Base-by-base conservation (phyloP, 2,113 vertebrate species). In the Oxyura jamaicensis region DNA sequence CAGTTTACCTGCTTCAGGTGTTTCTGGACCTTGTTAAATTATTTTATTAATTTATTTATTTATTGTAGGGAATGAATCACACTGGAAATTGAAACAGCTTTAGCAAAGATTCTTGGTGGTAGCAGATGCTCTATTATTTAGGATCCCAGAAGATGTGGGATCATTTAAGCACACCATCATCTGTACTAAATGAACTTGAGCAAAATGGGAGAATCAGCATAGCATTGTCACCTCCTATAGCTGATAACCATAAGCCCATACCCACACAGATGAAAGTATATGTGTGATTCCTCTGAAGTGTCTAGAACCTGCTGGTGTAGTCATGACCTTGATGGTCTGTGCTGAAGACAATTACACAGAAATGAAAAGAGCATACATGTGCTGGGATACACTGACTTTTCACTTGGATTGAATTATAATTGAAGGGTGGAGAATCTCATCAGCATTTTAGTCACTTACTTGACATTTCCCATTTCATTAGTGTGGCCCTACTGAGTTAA, bases 1-100 rank as follows among this genome's bases (percentile, higher is more conserved):
- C 1, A 8, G 3, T 41, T 90, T 87, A 3, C 19, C 39, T 62
- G 15, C 26, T 78, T 67, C n/a, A 41, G 11, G 31, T 84, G 4
- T 22, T 78, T 94, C 28, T 77, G 21, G 15, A 23, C 22, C 10
- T 72, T 67, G 12, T 13, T 3, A 19, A 83, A 28, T 44, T n/a
- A n/a, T n/a, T n/a, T n/a, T n/a, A n/a, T n/a, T n/a, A n/a, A n/a
- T n/a, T n/a, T n/a, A n/a, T n/a, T n/a, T n/a, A n/a, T n/a, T n/a
- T n/a, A n/a, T n/a, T n/a, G n/a, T n/a, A n/a, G n/a, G 15, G 25
- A 79, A 41, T 8, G 1, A 6, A 14, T 6, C 2, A 0, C 9
- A 35, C 2, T 26, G 18, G 13, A 21, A 88, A 53, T 3, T 1
- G 4, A 74, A 78, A 19, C 0, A 1, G 31, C 4, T 83, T 73